phyloP scores from a whole-genome alignment of 2,888 invertebrate species.

The Dasysyrphus albostriatus region DNA sequence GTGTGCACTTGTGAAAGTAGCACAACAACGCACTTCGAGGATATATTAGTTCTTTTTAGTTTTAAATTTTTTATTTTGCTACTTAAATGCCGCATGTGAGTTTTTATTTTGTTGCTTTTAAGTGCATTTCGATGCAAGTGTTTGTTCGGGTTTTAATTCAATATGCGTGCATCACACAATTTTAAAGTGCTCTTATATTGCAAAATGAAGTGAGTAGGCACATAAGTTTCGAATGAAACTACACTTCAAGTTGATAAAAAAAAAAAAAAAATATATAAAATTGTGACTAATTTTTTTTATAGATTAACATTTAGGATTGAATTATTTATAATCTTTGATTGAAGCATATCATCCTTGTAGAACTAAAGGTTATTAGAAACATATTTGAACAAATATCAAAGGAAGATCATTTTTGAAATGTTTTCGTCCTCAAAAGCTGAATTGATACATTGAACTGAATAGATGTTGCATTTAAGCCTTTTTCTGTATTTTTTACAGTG shows the following conservation, averaged over 20 bases:
- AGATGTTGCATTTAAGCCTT: too few species aligned
- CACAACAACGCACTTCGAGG: slow-evolving; percentile 66
- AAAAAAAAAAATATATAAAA: too few species aligned
- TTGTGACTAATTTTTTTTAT: too few species aligned
- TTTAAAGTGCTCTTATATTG: slow-evolving; percentile 27
- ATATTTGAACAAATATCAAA: too few species aligned
- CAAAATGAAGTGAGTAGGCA: slow-evolving; percentile 18
- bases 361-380: too few species aligned
- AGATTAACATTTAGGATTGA: too few species aligned
- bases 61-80: slow-evolving; percentile 19
- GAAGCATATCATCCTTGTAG: too few species aligned
- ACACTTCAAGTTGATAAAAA: background rate
- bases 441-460: too few species aligned
- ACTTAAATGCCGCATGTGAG: slow-evolving; percentile 38
- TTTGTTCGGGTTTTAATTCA: slow-evolving; percentile 30
- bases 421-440: too few species aligned
- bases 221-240: background rate
- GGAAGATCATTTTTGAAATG: too few species aligned
- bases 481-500: too few species aligned
- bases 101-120: slow-evolving; percentile 13
- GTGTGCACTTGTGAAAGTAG: slow-evolving; percentile 48
- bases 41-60: slow-evolving; percentile 47
- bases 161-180: slow-evolving; percentile 46
- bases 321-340: too few species aligned
- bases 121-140: slow-evolving; percentile 64